Evolutionary conservation across 2,888 invertebrate species (phyloP).

Genomic region (Synanthedon vespiformis): DNA sequence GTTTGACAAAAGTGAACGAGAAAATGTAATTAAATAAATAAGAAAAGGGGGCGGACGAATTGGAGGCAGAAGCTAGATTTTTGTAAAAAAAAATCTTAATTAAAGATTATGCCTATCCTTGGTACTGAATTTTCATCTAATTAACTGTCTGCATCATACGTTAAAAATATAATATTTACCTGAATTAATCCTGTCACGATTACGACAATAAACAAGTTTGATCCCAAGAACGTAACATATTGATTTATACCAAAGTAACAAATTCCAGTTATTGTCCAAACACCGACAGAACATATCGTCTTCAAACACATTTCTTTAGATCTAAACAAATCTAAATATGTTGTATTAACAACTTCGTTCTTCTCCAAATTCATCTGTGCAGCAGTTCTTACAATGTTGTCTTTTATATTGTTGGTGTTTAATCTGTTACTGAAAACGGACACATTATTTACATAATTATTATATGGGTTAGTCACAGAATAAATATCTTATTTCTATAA

Average conservation of each 20-base stretch:
- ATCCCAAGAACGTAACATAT: constrained; percentile 26
- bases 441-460: too few relatives aligned
- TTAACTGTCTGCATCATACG: too few relatives aligned
- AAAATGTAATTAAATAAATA: too few relatives aligned
- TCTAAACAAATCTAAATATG: constrained; percentile 29
- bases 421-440: constrained; percentile 28
- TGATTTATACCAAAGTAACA: constrained; percentile 36
- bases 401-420: constrained; percentile 19
- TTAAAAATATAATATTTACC: constrained; percentile 17
- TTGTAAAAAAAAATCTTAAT: too few relatives aligned
- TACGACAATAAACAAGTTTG: constrained; percentile 26
- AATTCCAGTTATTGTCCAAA: constrained; percentile 28
- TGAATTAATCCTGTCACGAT: constrained; percentile 27
- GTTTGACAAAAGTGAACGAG: too few relatives aligned
- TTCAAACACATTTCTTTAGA: constrained; percentile 20
- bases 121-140: too few relatives aligned
- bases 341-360: constrained; percentile 12
- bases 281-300: constrained; percentile 18
- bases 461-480: too few relatives aligned
- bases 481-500: too few relatives aligned
- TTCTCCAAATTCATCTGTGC: constrained; percentile 18
- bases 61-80: too few relatives aligned
- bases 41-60: too few relatives aligned
- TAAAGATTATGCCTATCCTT: too few relatives aligned
- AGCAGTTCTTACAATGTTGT: constrained; percentile 20